Evolutionary conservation across 2,113 vertebrate species (phyloP).

Genomic region (Brachionichthys hirsutus): DNA sequence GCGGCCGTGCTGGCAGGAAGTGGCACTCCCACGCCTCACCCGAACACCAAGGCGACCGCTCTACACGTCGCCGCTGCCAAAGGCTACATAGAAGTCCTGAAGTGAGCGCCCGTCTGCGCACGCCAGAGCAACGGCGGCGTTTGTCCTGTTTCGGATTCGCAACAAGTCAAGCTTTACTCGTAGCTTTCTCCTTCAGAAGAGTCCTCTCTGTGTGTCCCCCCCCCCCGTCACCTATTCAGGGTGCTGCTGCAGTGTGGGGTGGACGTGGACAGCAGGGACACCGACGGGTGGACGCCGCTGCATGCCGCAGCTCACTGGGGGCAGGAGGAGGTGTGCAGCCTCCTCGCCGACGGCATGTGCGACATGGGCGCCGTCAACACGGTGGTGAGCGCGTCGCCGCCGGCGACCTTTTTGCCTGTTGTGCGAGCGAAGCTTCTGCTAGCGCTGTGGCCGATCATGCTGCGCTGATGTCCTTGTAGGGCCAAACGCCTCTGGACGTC

Average conservation of each 20-base stretch:
- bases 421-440: neutral
- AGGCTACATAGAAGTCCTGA: constrained; percentile 82
- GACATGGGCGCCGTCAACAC: constrained; percentile 79
- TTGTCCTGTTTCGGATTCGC: constrained; percentile 11
- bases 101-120: constrained; percentile 67
- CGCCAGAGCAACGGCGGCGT: neutral
- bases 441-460: neutral
- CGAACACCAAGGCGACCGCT: constrained; percentile 80
- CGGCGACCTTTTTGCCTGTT: neutral
- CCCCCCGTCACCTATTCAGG: constrained; percentile 49
- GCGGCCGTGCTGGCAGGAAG: constrained; percentile 67
- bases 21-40: constrained; percentile 73
- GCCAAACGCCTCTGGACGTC: constrained; percentile 80
- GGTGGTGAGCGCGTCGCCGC: constrained; percentile 68
- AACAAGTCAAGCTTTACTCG: constrained; percentile 14
- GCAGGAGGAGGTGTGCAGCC: constrained; percentile 78
- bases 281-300: constrained; percentile 78
- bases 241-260: constrained; percentile 75
- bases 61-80: constrained; percentile 81
- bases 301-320: constrained; percentile 83
- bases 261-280: constrained; percentile 75
- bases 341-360: constrained; percentile 78
- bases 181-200: neutral
- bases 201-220: neutral
- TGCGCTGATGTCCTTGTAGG: constrained; percentile 64